Percentiles rank a stretch among this genome's conserved stretches.
These are phyloP conservation scores for Mustelus asterias DNA, from an alignment of 2,113 vertebrate genomes.

Conservation along the genomic window DNA sequence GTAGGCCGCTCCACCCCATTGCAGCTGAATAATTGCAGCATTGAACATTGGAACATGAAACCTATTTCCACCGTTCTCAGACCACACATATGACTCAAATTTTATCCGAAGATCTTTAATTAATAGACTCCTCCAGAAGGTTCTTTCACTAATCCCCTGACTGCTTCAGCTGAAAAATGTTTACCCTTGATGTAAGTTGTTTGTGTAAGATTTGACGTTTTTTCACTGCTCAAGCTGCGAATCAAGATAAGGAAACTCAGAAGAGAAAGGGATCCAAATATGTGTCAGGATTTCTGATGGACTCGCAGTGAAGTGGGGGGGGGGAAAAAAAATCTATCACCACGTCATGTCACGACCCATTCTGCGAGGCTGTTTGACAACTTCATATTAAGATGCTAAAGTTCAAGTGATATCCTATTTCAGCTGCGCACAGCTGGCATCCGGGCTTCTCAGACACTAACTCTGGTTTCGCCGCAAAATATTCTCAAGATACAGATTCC, in stretches of 20 bases:
- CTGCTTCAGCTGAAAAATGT: neutral
- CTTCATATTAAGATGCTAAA: neutral
- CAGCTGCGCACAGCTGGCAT: neutral
- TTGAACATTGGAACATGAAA: neutral
- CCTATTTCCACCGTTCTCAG: neutral
- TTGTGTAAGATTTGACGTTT: neutral
- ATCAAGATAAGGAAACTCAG: slow-evolving; percentile 16
- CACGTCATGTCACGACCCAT: neutral
- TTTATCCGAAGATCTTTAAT: slow-evolving; percentile 29
- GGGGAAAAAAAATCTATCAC: neutral
- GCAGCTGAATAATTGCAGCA: neutral
- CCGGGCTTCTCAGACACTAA: neutral
- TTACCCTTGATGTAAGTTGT: slow-evolving; percentile 6
- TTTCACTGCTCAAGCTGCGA: neutral
- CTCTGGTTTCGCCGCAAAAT: neutral
- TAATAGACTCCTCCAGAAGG: slow-evolving; percentile 7
- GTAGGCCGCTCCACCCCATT: neutral
- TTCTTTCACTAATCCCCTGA: slow-evolving; percentile 6
- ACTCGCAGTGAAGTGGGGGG: too few relatives aligned
- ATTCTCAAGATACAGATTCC: neutral
- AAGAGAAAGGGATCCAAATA: neutral
- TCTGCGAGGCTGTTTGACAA: neutral
- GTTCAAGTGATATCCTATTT: slow-evolving; percentile 22
- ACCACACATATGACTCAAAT: neutral
- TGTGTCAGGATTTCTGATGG: neutral